These are phyloP conservation scores for Astyanax mexicanus DNA, from an alignment of 2,797 vertebrate species.

Conservation along the genomic window DNA sequence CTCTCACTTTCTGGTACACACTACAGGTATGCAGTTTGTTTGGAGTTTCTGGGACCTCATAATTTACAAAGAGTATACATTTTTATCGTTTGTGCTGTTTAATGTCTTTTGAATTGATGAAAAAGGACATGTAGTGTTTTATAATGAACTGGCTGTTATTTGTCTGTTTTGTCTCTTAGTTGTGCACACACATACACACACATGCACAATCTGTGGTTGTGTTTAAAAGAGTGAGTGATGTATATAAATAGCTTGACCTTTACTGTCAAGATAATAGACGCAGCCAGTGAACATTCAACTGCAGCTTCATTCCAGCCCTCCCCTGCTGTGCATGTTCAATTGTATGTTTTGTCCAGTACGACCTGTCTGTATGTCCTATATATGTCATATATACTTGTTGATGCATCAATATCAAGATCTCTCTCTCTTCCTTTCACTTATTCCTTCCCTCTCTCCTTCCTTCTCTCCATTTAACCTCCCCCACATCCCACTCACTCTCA, in stretches of 20 bases:
- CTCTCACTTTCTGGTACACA: conserved; percentile 98
- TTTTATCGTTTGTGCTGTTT: too few species aligned
- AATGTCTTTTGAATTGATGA: too few species aligned
- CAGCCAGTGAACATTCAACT: background rate
- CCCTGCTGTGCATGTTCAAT: background rate
- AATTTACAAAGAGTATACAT: too few species aligned
- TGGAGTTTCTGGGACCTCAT: background rate
- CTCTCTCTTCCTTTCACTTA: too few species aligned
- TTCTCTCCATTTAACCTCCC: background rate
- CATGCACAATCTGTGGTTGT: background rate
- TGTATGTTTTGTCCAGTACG: background rate
- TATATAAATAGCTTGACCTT: conserved; percentile 45
- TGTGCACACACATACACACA: background rate
- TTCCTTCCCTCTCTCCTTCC: background rate
- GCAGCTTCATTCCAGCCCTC: conserved; percentile 11
- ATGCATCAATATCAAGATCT: background rate
- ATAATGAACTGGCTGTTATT: background rate
- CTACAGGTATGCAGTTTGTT: conserved; percentile 82
- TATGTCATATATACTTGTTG: background rate
- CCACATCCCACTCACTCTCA: background rate
- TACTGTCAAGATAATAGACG: conserved; percentile 25
- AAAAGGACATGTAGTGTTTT: background rate
- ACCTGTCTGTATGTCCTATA: background rate
- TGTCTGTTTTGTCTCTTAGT: background rate
- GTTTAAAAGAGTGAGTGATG: background rate